Evolutionary conservation across 2,888 invertebrate genomes (phyloP), one percentile per base, ranked within the genome.

Genomic region (Elmis aenea): DNA sequence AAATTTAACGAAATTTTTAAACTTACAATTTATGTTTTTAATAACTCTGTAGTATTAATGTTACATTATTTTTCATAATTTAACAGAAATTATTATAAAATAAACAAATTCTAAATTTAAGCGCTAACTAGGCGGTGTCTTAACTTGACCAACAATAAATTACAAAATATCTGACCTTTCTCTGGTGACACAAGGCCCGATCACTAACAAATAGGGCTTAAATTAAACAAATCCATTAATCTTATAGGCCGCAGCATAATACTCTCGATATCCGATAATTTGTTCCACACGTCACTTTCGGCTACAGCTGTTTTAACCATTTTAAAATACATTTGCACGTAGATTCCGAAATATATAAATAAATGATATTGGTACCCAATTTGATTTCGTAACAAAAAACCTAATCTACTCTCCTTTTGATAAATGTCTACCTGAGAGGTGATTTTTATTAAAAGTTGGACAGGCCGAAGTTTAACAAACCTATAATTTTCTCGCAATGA

Each of bases 221-320:
- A 40, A 40, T 40, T 44, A 40, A 39, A 39, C 33, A 36, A 35
- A 33, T 21, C 40, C 44, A 44, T 44, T 44, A 44, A 44, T 44
- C 44, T 40, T 33, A 23, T 23, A 11, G 33, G 30, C 37, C 26
- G 30, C 26, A 32, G 28, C 31, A 34, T 33, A 43, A 39, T 33
- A 21, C 33, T 21, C 25, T 10, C n/a, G 18, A 18, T 33, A 11
- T 26, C 26, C 14, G 5, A 12, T 21, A 16, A 25, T 26, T 18
- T 14, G 21, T 16, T 24, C 25, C 21, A 12, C 33, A 20, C 33
- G 26, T 13, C 26, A 9, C 16, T 8, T 6, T 23, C 5, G 5
- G 8, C 16, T 22, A n/a, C 10, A 11, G 24, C 13, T 18, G 26
- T 13, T 20, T 15, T 20, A 26, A 27, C 18, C 11, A n/a, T n/a